These are phyloP conservation scores for Cryptus viduatorius DNA, from an alignment of 2,888 invertebrate species.

Conservation along the genomic window DNA sequence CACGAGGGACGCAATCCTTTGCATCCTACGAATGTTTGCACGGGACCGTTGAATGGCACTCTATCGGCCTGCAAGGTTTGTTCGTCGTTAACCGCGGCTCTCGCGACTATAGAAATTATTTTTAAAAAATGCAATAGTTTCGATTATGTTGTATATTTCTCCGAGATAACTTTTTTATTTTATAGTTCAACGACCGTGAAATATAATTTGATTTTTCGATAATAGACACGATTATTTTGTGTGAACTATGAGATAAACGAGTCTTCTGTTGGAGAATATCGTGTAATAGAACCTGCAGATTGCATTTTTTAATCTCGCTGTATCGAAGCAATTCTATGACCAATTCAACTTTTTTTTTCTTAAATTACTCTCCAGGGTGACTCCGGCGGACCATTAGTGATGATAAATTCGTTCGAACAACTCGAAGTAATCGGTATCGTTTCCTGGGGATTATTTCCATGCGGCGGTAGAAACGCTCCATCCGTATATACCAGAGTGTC, in stretches of 20 bases:
- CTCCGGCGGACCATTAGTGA: constrained; percentile 83
- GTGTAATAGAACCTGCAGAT: neutral
- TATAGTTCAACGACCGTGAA: no score
- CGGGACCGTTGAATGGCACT: constrained; percentile 74
- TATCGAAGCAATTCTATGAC: neutral
- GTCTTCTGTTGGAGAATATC: neutral
- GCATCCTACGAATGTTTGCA: constrained; percentile 76
- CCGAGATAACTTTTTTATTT: constrained; percentile 4
- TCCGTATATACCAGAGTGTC: constrained; percentile 83
- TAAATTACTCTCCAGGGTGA: constrained; percentile 79
- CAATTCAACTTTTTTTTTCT: neutral
- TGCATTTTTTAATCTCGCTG: neutral
- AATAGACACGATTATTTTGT: neutral
- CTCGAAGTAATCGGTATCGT: constrained; percentile 82
- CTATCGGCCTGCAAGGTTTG: constrained; percentile 75
- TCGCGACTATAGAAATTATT: neutral
- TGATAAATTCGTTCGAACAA: constrained; percentile 74
- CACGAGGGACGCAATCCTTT: constrained; percentile 75
- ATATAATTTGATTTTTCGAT: neutral
- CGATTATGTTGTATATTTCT: neutral
- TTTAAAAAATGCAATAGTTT: neutral
- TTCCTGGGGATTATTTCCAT: constrained; percentile 84
- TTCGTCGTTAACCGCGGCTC: constrained; percentile 13
- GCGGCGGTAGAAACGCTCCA: constrained; percentile 80
- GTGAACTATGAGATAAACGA: neutral